phyloP scores from a whole-genome alignment of 1,140 invertebrate genomes.

The Linepithema humile region DNA sequence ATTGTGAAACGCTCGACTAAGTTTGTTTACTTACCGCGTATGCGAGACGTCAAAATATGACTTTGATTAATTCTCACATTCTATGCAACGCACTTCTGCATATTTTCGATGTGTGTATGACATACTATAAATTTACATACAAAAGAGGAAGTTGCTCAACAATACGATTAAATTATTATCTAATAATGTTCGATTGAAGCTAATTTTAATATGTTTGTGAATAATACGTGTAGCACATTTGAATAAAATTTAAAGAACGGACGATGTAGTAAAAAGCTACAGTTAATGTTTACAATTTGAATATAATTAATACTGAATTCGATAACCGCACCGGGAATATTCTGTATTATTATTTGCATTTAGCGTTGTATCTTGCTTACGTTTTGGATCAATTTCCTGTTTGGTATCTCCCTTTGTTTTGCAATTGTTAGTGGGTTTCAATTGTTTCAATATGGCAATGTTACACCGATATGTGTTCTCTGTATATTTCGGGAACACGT shows the following conservation, averaged over 20 bases:
- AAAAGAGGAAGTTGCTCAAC: constrained; percentile 4
- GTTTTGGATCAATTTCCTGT: not conserved
- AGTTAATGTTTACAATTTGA: constrained; percentile 5
- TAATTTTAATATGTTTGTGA: not conserved
- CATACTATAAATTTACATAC: constrained; percentile 22
- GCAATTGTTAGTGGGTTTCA: not conserved
- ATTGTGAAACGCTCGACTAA: constrained; percentile 38
- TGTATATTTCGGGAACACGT: constrained; percentile 4
- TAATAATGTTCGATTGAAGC: not conserved
- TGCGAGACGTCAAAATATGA: constrained; percentile 50
- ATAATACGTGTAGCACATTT: not conserved
- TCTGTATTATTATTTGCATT: not conserved
- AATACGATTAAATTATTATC: constrained; percentile 8
- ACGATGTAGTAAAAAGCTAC: not conserved
- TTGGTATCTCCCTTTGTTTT: constrained; percentile 10
- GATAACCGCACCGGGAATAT: not conserved
- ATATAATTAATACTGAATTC: not conserved
- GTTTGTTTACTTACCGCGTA: constrained; percentile 49
- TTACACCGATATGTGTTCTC: not conserved
- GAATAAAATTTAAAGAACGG: not conserved
- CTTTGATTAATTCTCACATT: constrained; percentile 48
- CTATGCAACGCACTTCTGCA: constrained; percentile 1
- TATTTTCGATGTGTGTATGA: not conserved
- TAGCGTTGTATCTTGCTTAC: not conserved
- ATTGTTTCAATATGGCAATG: not conserved